Conservation (phyloP, 2,888 invertebrate species). For the Volucella zonaria region DNA sequence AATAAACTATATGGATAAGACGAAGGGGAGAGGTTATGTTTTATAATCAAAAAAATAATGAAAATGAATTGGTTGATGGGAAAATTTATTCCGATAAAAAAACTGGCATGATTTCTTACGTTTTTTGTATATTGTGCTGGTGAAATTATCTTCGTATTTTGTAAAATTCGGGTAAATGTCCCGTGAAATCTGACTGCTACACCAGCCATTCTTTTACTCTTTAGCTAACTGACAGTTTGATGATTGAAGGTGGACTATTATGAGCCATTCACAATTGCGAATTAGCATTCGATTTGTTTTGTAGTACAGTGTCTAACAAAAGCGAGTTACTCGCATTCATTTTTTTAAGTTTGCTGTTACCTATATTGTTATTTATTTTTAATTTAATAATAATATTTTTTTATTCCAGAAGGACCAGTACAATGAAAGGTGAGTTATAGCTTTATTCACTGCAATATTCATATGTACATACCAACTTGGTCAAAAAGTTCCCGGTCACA, state of each 20-base stretch:
- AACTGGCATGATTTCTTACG: constrained; percentile 16
- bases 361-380: neutral
- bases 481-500: too few relatives aligned
- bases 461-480: too few relatives aligned
- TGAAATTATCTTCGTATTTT: constrained; percentile 34
- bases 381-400: neutral
- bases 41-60: neutral
- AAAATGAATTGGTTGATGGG: neutral
- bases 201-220: constrained; percentile 49
- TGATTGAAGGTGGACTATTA: neutral
- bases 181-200: constrained; percentile 15
- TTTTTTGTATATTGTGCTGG: neutral
- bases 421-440: too few relatives aligned
- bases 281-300: neutral
- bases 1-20: constrained; percentile 28
- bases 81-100: neutral
- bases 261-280: constrained; percentile 18
- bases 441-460: too few relatives aligned
- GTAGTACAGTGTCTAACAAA: neutral
- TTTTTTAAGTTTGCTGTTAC: neutral
- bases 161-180: constrained; percentile 52
- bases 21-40: constrained; percentile 30
- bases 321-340: neutral
- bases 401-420: neutral
- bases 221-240: constrained; percentile 45